These are phyloP conservation scores for Pseudomyrmex concolor DNA, from an alignment of 1,140 invertebrate species.

Conservation along the genomic window DNA sequence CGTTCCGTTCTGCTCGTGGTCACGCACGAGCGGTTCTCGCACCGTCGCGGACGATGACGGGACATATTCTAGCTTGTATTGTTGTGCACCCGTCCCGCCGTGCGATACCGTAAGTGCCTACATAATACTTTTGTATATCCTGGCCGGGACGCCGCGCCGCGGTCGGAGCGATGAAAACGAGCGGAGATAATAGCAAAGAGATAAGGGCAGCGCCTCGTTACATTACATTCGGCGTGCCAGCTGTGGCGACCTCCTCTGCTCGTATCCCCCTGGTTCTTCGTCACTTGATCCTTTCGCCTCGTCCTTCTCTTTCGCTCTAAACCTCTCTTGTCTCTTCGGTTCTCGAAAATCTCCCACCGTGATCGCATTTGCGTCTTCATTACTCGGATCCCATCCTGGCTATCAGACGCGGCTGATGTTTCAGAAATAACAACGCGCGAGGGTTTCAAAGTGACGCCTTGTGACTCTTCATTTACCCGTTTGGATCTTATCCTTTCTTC, in stretches of 20 bases:
- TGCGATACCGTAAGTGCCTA: conserved; percentile 55
- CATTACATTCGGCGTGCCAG: conserved; percentile 75
- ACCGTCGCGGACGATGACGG: conserved; percentile 72
- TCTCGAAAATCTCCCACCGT: conserved; percentile 49
- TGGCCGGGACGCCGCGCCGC: conserved; percentile 64
- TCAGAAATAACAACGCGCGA: conserved; percentile 39
- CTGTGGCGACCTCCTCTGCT: conserved; percentile 63
- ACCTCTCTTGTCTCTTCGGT: conserved; percentile 6
- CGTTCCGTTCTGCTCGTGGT: no score
- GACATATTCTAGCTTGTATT: conserved; percentile 79
- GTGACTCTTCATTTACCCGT: conserved; percentile 60
- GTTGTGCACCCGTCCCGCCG: conserved; percentile 73
- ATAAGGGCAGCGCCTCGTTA: conserved; percentile 76
- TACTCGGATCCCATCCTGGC: conserved; percentile 30
- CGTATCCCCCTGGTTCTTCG: conserved; percentile 6
- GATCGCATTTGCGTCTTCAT: conserved; percentile 60
- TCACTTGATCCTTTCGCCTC: conserved; percentile 45
- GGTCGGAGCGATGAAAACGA: conserved; percentile 66
- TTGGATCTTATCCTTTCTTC: conserved; percentile 65
- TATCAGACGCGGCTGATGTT: conserved; percentile 46
- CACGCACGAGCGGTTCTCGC: conserved; percentile 75
- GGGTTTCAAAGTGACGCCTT: conserved; percentile 34
- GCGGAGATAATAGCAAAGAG: conserved; percentile 79
- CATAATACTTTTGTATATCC: conserved; percentile 76
- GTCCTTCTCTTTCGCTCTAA: conserved; percentile 2